Evolutionary conservation across 2,888 invertebrate species (phyloP).

Genomic region (Holacanthella duospinosa): DNA sequence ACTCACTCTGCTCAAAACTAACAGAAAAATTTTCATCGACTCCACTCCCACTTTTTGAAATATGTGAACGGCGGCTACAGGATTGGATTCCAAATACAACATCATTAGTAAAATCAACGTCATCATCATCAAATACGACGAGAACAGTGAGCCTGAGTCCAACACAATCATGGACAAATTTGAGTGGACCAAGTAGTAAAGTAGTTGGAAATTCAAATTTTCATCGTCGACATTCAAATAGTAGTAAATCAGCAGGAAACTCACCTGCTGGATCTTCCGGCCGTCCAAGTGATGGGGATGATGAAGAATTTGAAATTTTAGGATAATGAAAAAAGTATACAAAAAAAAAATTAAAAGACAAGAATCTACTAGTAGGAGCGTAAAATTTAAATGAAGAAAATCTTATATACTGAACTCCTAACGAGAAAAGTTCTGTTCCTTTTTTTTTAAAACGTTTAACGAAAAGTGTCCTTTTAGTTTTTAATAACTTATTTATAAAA

Average conservation of each 20-base stretch:
- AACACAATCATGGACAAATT: neutral
- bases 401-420: too few relatives aligned
- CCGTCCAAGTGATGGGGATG: conserved; percentile 56
- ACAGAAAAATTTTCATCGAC: conserved; percentile 43
- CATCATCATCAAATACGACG: neutral
- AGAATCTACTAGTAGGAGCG: too few relatives aligned
- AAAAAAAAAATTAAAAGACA: too few relatives aligned
- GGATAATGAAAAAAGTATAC: too few relatives aligned
- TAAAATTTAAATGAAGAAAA: too few relatives aligned
- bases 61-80: conserved; percentile 63
- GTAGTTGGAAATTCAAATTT: neutral
- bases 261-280: conserved; percentile 17
- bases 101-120: neutral
- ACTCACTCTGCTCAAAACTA: conserved; percentile 58
- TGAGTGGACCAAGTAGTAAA: neutral
- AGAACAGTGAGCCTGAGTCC: neutral
- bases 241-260: neutral
- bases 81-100: conserved; percentile 40
- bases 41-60: conserved; percentile 72
- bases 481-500: too few relatives aligned
- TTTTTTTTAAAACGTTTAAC: too few relatives aligned
- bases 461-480: too few relatives aligned
- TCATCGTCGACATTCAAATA: neutral
- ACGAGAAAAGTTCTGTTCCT: too few relatives aligned
- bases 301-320: conserved; percentile 72